These are phyloP conservation scores for Ornithoptera priamus DNA, from an alignment of 2,888 invertebrate species.

Conservation along the genomic window DNA sequence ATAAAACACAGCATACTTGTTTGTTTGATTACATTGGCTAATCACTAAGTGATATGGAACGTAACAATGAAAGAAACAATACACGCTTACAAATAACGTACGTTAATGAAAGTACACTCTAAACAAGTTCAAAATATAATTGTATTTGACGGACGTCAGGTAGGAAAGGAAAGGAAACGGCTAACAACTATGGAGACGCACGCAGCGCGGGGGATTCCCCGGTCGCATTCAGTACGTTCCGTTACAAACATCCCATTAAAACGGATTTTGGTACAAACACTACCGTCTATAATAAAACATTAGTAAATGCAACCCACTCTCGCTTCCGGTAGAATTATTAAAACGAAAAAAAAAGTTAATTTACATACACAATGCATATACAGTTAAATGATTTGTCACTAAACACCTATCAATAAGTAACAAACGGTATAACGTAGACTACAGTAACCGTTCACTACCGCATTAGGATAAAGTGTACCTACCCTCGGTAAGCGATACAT, in stretches of 20 bases:
- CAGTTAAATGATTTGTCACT: slow-evolving; percentile 43
- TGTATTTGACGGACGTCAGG: slow-evolving; percentile 69
- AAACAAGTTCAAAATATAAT: slow-evolving; percentile 44
- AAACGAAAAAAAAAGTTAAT: slow-evolving; percentile 37
- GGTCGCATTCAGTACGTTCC: too few species aligned
- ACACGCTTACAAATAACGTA: slow-evolving; percentile 47
- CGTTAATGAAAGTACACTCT: slow-evolving; percentile 47
- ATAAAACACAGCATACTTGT: slow-evolving; percentile 64
- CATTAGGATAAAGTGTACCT: slow-evolving; percentile 14
- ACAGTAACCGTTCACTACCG: background rate
- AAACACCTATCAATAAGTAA: slow-evolving; percentile 29
- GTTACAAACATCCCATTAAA: slow-evolving; percentile 47
- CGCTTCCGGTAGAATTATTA: slow-evolving; percentile 43
- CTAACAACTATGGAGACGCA: slow-evolving; percentile 12
- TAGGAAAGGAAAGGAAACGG: slow-evolving; percentile 54
- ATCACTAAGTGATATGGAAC: slow-evolving; percentile 64
- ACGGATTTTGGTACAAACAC: slow-evolving; percentile 73
- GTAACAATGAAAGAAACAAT: slow-evolving; percentile 46
- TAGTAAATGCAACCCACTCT: slow-evolving; percentile 79
- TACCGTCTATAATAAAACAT: slow-evolving; percentile 73
- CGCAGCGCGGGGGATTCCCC: too few species aligned
- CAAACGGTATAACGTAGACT: slow-evolving; percentile 12
- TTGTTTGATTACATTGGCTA: slow-evolving; percentile 44
- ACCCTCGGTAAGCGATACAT: slow-evolving; percentile 21
- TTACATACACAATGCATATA: slow-evolving; percentile 68